These are phyloP conservation scores for Diabrotica virgifera DNA, from an alignment of 1,140 invertebrate genomes.

Conservation along the genomic window DNA sequence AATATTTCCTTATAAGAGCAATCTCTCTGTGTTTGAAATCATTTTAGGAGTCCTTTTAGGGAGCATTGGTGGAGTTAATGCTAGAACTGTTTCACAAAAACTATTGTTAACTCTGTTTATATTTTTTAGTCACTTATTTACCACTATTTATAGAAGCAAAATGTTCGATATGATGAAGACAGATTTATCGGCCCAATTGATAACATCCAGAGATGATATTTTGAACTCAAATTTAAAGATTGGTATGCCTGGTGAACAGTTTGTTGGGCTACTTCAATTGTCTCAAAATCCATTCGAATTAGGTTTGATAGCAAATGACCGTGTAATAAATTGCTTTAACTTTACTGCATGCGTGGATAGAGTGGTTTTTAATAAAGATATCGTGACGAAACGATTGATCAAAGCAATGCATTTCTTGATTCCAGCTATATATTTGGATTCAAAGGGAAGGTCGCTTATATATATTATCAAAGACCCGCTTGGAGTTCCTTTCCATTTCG, in stretches of 20 bases:
- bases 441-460: neutral
- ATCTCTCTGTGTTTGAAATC: neutral
- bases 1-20: neutral
- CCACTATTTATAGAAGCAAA: neutral
- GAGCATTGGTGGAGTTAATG: neutral
- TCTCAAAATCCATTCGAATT: neutral
- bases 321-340: neutral
- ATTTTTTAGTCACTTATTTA: neutral
- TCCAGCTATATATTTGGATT: neutral
- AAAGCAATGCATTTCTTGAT: neutral
- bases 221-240: neutral
- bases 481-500: neutral
- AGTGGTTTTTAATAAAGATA: neutral
- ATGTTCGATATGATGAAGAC: neutral
- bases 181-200: neutral
- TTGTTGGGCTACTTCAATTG: neutral
- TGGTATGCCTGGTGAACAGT: neutral
- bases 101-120: neutral
- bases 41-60: neutral
- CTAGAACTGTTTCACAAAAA: neutral
- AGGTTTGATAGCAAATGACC: neutral
- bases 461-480: neutral
- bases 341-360: neutral
- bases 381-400: neutral
- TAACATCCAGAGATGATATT: neutral